Base-by-base conservation (phyloP, 2,113 vertebrate genomes). In the Hippocampus zosterae region DNA sequence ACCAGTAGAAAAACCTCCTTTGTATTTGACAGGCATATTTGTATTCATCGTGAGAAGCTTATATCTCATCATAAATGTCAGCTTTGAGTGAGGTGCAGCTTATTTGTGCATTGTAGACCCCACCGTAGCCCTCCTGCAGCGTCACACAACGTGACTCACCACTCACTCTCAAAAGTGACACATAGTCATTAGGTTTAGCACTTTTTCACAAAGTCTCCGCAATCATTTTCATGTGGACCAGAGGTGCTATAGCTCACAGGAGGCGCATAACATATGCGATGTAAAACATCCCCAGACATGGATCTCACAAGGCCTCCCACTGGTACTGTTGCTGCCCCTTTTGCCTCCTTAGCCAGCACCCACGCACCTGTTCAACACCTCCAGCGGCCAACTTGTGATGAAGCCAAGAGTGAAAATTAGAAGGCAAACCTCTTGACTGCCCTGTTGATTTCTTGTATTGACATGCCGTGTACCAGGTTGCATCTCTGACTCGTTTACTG, bases 141-240 rank as follows among this genome's bases (percentile, higher is more conserved):
- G 76, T 73, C 29, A 74, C 77, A 19, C 86, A 77, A 80, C 65
- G 48, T 86, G 87, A 84, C 87, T 88, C 84, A 70, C 67, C 69
- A 68, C 81, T 81, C 80, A 71, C 71, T 74, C 79, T 77, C 80
- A 69, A 84, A 84, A 84, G 83, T 87, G 88, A 84, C 90, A 91
- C 88, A 91, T 91, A 90, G 91, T 82, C 83, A 88, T 91, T 90
- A 87, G 73, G 70, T 84, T 87, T 87, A 83, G 79, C 79, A 75
- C 84, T 84, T 90, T 89, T 76, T 77, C 76, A 80, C 82, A 90
- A 87, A 73, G 66, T 55, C 44, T 78, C 76, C 78, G 86, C 83
- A 89, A 88, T 91, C 84, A 90, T 89, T 91, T 89, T 85, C 84
- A 89, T 82, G 81, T 89, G 89, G 73, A 87, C 87, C 87, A 69